These are phyloP conservation scores for Xenops minutus DNA, from an alignment of 2,797 vertebrate species.

Conservation along the genomic window DNA sequence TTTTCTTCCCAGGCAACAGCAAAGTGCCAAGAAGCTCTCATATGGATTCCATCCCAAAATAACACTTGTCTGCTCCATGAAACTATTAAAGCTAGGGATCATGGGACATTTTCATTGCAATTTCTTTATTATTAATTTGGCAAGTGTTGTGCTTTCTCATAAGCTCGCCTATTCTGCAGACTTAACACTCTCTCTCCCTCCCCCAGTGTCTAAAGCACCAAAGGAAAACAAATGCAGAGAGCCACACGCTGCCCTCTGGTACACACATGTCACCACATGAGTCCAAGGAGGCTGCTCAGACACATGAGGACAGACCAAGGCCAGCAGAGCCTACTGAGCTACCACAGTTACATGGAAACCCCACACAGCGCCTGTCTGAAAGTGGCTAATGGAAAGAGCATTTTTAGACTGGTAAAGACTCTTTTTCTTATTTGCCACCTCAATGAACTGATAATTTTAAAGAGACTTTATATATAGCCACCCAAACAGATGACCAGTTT, in stretches of 20 bases:
- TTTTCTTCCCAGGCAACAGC: slow-evolving; percentile 58
- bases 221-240: background rate
- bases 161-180: background rate
- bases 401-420: background rate
- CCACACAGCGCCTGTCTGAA: background rate
- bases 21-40: slow-evolving; percentile 36
- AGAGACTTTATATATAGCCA: background rate
- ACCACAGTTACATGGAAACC: background rate
- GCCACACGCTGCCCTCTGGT: background rate
- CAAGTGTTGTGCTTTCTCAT: background rate
- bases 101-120: slow-evolving; percentile 1
- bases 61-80: slow-evolving; percentile 9
- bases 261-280: background rate
- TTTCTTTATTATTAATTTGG: slow-evolving; percentile 61
- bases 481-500: background rate
- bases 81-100: slow-evolving; percentile 35
- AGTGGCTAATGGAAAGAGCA: background rate
- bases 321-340: background rate
- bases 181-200: background rate
- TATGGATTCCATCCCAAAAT: slow-evolving; percentile 63
- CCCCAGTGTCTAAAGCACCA: background rate
- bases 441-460: background rate
- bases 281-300: background rate
- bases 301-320: background rate
- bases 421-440: background rate